Base-by-base conservation (phyloP, 2,888 invertebrate species). In the Crocallis elinguaria region DNA sequence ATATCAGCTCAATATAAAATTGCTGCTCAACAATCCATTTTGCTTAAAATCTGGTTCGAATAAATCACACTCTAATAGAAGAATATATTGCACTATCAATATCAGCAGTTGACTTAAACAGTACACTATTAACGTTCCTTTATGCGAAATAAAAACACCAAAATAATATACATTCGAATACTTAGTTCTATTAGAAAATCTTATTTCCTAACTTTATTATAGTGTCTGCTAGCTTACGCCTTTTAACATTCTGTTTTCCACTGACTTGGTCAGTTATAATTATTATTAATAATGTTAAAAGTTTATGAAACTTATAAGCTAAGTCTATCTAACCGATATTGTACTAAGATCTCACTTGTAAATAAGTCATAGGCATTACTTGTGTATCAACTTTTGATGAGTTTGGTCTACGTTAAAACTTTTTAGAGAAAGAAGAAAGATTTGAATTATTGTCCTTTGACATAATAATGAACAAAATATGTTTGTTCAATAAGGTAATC, bases 261-360 rank as follows among this genome's bases (percentile, higher is more conserved):
- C 77, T 82, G 81, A 83, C 84, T 75, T 80, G 80, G 82, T 85
- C 82, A 79, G 75, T 73, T 75, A 73, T 67, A 60, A 19, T 19
- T n/a, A n/a, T 25, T 60, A 49, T 60, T 36, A 52, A 32, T 57
- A 53, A 46, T 66, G 64, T 73, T 64, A 71, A 75, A 76, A 84
- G 82, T 88, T 86, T 86, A 72, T 77, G 70, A 84, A 85, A 85
- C 84, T 83, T 82, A 65, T 69, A 57, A 54, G 45, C 44, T 53
- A 61, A 62, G 49, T 49, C 42, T 74, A 75, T 71, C 57, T 80
- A 77, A 73, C 68, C 73, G 65, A 67, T 70, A 65, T 73, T 72
- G 67, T 71, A 65, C 44, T 83, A 84, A 81, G 86, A 87, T 88
- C 86, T 89, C 88, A 86, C 77, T 84, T 87, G 82, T 88, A 86